phyloP scores from a whole-genome alignment of 2,888 invertebrate genomes.

The Incurvaria masculella region DNA sequence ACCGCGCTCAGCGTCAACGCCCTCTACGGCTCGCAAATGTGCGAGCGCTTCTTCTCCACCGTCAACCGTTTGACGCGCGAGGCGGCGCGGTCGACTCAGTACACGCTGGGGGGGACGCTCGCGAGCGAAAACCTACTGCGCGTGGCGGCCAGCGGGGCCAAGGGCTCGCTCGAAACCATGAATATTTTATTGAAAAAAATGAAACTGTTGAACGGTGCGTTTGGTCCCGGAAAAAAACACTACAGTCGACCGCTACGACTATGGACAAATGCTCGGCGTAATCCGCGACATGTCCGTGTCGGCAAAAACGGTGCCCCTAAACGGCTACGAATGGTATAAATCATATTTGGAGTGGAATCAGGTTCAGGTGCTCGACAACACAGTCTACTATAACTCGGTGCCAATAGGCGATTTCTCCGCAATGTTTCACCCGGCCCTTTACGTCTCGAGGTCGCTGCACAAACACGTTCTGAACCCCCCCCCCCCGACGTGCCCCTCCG shows the following conservation, averaged over 20 bases:
- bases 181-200: neutral
- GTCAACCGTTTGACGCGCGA: neutral
- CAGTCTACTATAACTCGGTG: too few relatives aligned
- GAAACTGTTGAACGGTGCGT: neutral
- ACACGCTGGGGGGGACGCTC: neutral
- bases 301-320: neutral
- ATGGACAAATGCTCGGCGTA: neutral
- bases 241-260: neutral
- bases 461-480: too few relatives aligned
- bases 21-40: neutral
- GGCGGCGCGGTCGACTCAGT: neutral
- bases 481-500: too few relatives aligned
- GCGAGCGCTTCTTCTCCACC: neutral
- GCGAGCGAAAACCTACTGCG: neutral
- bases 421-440: too few relatives aligned
- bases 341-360: slow-evolving; percentile 1
- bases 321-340: slow-evolving; percentile 2
- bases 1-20: neutral
- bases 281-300: slow-evolving; percentile 1
- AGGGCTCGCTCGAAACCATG: neutral
- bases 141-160: slow-evolving; percentile 1
- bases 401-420: too few relatives aligned
- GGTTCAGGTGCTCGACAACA: too few relatives aligned
- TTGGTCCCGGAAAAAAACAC: neutral
- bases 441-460: too few relatives aligned